A percentile compares a stretch with the other conserved stretches of the same genome.
These are phyloP conservation scores for Sanderia malayensis DNA, from an alignment of 30 jellyfish, hydroid and myxozoan genomes.

Conservation along the genomic window DNA sequence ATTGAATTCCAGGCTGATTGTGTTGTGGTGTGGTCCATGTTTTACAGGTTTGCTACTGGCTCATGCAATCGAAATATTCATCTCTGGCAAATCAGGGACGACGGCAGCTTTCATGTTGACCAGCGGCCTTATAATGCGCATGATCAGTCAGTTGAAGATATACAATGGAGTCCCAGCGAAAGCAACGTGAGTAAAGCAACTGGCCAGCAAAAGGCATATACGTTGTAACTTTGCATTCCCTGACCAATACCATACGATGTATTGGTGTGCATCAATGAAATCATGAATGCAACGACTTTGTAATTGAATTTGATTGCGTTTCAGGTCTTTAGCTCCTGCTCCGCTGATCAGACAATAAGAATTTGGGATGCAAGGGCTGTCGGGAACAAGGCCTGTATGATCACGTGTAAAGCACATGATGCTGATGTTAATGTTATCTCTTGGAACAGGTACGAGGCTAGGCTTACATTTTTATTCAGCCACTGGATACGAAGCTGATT, in stretches of 20 bases:
- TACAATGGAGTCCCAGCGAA: constrained; percentile 98
- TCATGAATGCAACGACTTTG: no score
- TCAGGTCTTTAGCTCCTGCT: constrained; percentile 94
- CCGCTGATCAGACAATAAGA: constrained; percentile 87
- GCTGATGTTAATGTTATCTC: constrained; percentile 93
- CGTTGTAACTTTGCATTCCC: no score
- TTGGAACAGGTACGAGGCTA: constrained; percentile 77
- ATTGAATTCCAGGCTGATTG: no score
- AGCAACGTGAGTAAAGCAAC: constrained; percentile 70
- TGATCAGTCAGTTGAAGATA: constrained; percentile 96
- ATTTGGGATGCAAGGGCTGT: constrained; percentile 97
- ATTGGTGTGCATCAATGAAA: no score
- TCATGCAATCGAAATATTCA: constrained; percentile 84
- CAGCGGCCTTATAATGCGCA: constrained; percentile 95
- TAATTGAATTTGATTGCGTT: no score
- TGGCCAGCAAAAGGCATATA: no score
- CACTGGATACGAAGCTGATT: no score
- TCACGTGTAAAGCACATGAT: constrained; percentile 90
- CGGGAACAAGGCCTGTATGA: constrained; percentile 88
- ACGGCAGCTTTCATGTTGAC: constrained; percentile 89
- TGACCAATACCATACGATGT: no score
- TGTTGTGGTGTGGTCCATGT: no score
- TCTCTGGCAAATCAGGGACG: constrained; percentile 85
- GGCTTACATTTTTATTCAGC: constrained; percentile 19
- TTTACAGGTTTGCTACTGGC: constrained; percentile 91